Evolutionary conservation across 2,113 vertebrate species (phyloP).

Genomic region (Festucalex cinctus): DNA sequence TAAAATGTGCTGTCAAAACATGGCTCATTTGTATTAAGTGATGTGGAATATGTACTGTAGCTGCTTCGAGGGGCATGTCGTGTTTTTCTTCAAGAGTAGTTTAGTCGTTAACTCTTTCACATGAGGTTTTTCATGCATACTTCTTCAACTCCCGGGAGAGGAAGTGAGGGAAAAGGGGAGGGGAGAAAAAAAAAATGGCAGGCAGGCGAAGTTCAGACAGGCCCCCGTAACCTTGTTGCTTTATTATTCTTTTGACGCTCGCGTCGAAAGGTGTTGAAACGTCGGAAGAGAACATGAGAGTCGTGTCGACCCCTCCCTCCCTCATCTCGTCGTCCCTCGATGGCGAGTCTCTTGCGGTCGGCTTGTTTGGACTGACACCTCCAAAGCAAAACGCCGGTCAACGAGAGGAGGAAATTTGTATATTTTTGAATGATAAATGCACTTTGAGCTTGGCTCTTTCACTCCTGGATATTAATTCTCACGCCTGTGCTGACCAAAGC

Average conservation of each 20-base stretch:
- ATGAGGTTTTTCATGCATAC: slow-evolving; percentile 68
- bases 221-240: slow-evolving; percentile 76
- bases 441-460: slow-evolving; percentile 58
- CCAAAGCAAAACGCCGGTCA: slow-evolving; percentile 76
- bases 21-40: slow-evolving; percentile 2
- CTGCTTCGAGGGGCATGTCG: background rate
- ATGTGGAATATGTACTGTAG: slow-evolving; percentile 1
- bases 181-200: slow-evolving; percentile 62
- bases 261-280: slow-evolving; percentile 80
- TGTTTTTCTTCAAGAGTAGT: slow-evolving; percentile 55
- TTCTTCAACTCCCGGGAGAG: slow-evolving; percentile 71
- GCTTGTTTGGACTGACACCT: slow-evolving; percentile 85
- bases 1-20: slow-evolving; percentile 8
- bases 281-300: slow-evolving; percentile 82
- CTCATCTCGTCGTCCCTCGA: slow-evolving; percentile 37
- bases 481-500: slow-evolving; percentile 12
- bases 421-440: slow-evolving; percentile 73
- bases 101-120: slow-evolving; percentile 29
- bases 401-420: slow-evolving; percentile 69
- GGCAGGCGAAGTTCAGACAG: slow-evolving; percentile 79
- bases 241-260: slow-evolving; percentile 80
- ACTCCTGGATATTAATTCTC: slow-evolving; percentile 25
- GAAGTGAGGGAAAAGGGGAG: slow-evolving; percentile 51
- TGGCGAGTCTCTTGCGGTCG: slow-evolving; percentile 63
- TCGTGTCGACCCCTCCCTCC: slow-evolving; percentile 66